A percentile compares a stretch with the other conserved stretches of the same genome.
phyloP scores from a whole-genome alignment of 2,113 vertebrate genomes.

The Emydocephalus ijimae region DNA sequence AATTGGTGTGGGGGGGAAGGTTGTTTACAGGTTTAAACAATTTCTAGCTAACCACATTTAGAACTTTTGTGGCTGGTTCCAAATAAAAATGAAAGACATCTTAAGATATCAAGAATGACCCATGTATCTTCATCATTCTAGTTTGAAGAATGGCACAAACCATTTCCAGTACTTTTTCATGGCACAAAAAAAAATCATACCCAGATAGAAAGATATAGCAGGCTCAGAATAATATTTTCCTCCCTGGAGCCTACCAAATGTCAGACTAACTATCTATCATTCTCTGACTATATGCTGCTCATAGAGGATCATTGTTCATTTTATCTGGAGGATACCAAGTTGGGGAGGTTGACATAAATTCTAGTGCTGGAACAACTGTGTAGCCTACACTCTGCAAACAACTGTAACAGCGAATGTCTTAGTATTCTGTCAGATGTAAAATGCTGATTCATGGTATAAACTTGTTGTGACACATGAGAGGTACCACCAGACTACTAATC shows the following conservation, averaged over 20 bases:
- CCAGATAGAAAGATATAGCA: background rate
- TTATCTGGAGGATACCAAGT: background rate
- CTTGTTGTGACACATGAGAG: slow-evolving; percentile 14
- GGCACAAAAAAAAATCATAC: background rate
- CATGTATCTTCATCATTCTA: background rate
- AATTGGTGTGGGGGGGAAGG: background rate
- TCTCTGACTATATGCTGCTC: background rate
- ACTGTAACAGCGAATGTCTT: background rate
- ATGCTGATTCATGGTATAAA: slow-evolving; percentile 30
- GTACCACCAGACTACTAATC: slow-evolving; percentile 27
- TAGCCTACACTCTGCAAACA: background rate
- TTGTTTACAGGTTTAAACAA: background rate
- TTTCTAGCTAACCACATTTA: background rate
- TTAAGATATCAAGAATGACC: background rate
- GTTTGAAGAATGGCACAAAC: background rate
- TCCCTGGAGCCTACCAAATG: background rate
- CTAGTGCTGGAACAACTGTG: background rate
- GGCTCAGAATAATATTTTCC: background rate
- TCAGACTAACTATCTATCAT: background rate
- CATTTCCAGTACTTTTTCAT: background rate
- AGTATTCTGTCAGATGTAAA: slow-evolving; percentile 6
- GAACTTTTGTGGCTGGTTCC: background rate
- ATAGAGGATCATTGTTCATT: background rate
- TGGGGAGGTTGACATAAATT: background rate
- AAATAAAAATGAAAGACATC: background rate